phyloP scores from a whole-genome alignment of 2,113 vertebrate species.

The Hystrix brachyura region DNA sequence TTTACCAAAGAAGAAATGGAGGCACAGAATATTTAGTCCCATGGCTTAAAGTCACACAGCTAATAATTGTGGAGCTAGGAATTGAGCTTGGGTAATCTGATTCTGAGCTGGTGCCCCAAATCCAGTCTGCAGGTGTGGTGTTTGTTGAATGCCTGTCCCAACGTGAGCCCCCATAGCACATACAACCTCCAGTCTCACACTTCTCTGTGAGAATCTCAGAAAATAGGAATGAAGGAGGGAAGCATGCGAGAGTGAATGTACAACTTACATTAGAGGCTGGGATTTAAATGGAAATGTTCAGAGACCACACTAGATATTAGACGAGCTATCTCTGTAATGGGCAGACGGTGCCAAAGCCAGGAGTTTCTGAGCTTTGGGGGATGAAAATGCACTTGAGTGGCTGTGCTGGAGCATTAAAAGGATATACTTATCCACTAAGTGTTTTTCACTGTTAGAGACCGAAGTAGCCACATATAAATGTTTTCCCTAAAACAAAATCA shows the following conservation, averaged over 20 bases:
- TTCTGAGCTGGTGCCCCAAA: neutral
- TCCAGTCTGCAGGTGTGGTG: neutral
- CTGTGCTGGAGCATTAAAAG: neutral
- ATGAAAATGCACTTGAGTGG: neutral
- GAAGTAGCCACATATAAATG: slow-evolving; percentile 35
- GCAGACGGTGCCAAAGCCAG: neutral
- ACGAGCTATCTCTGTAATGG: neutral
- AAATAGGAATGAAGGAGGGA: neutral
- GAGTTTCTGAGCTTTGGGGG: neutral
- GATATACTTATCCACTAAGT: neutral
- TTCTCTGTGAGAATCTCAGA: slow-evolving; percentile 26
- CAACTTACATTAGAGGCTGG: neutral
- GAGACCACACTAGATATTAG: neutral
- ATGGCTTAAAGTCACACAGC: neutral
- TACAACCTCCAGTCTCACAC: neutral
- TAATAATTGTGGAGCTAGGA: neutral
- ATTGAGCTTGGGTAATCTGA: neutral
- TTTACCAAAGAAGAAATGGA: neutral
- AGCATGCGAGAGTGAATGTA: neutral
- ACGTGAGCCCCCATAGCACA: accelerated
- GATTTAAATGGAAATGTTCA: neutral
- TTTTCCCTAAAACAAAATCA: slow-evolving; percentile 38
- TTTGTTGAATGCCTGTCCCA: neutral
- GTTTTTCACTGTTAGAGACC: neutral
- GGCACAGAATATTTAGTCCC: neutral